A percentile compares a stretch with the other conserved stretches of the same genome.
These are phyloP conservation scores for Aegithalos caudatus DNA, from an alignment of 2,113 vertebrate genomes.

Conservation along the genomic window DNA sequence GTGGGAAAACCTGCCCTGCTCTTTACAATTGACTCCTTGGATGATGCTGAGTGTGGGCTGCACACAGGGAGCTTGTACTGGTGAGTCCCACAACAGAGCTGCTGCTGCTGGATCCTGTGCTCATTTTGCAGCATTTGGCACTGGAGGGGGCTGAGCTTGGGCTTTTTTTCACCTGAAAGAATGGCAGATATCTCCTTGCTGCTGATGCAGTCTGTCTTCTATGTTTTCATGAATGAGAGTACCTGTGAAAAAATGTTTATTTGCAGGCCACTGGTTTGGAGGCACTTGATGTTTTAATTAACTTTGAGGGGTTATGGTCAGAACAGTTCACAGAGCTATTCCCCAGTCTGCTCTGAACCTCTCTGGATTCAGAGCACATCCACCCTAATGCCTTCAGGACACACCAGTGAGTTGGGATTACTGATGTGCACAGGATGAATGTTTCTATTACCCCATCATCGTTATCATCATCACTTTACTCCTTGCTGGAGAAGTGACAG, in stretches of 20 bases:
- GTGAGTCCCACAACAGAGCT: background rate
- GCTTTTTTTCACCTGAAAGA: background rate
- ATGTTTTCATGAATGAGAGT: background rate
- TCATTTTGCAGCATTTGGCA: background rate
- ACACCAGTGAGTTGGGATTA: background rate
- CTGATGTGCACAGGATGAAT: background rate
- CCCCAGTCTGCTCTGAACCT: background rate
- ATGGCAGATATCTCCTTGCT: background rate
- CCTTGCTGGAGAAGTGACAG: background rate
- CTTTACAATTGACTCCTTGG: background rate
- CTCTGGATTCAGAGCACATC: constrained; percentile 9
- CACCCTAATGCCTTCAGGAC: background rate
- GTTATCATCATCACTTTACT: background rate
- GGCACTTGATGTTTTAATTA: background rate
- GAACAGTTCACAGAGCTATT: background rate
- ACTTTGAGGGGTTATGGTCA: background rate
- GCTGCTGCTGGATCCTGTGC: background rate
- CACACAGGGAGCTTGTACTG: background rate
- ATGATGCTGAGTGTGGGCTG: background rate
- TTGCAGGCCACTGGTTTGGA: background rate
- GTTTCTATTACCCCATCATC: background rate
- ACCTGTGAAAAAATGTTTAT: background rate
- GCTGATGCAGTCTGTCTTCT: background rate
- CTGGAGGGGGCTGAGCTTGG: background rate
- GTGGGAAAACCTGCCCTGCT: background rate